phyloP scores from a whole-genome alignment of 2,888 invertebrate genomes.

The Sphecodes monilicornis region DNA sequence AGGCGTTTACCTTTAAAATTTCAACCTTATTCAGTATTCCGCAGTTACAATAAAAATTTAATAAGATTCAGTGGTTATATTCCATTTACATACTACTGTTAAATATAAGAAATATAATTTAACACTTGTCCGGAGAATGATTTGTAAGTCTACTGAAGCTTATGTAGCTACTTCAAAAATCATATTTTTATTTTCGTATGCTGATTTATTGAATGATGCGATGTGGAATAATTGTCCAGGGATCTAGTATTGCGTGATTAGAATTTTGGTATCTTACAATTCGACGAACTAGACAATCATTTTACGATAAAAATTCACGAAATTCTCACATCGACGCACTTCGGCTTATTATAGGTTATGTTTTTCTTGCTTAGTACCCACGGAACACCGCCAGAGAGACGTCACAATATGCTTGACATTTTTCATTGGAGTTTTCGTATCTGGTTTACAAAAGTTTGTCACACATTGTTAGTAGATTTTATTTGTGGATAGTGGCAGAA shows the following conservation, averaged over 20 bases:
- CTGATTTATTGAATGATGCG: not conserved
- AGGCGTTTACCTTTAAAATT: not conserved
- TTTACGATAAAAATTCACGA: not conserved
- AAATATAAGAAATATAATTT: not conserved
- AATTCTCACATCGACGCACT: not conserved
- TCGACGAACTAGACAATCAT: not conserved
- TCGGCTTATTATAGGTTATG: constrained; percentile 39
- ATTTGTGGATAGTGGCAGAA: constrained; percentile 51
- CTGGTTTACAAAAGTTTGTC: constrained; percentile 46
- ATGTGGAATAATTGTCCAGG: not conserved
- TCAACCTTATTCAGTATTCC: not conserved
- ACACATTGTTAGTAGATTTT: constrained; percentile 28
- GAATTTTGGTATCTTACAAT: not conserved
- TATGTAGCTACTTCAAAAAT: constrained; percentile 16
- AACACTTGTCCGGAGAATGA: constrained; percentile 11
- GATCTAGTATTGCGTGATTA: not conserved
- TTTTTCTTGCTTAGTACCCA: constrained; percentile 34
- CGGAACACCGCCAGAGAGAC: constrained; percentile 40
- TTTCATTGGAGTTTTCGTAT: constrained; percentile 45
- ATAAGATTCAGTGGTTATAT: not conserved
- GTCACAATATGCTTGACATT: constrained; percentile 3
- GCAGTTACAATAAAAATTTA: constrained; percentile 6
- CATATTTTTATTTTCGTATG: constrained; percentile 8
- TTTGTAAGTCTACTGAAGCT: not conserved
- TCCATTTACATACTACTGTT: constrained; percentile 1